These are phyloP conservation scores for Dasyornis broadbenti DNA, from an alignment of 2,113 vertebrate species.

Conservation along the genomic window DNA sequence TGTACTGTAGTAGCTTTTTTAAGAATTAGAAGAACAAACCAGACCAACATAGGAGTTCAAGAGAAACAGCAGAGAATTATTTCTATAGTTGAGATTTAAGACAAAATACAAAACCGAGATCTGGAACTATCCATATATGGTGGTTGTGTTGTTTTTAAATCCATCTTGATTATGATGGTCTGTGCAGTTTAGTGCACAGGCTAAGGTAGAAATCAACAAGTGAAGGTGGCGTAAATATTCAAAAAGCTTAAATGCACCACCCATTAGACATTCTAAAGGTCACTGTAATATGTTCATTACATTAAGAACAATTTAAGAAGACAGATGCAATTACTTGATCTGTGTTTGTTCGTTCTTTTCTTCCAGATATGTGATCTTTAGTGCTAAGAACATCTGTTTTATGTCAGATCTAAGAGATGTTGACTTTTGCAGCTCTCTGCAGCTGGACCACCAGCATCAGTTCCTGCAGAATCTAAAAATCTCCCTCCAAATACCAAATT, in stretches of 20 bases:
- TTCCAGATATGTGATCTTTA: neutral
- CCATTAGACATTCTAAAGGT: neutral
- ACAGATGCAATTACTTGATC: constrained; percentile 1
- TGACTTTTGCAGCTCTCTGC: neutral
- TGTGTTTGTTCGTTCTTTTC: neutral
- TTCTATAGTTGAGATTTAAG: neutral
- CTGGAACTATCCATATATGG: neutral
- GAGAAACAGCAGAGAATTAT: neutral
- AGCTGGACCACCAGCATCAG: neutral
- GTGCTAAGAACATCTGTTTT: neutral
- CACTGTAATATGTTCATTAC: constrained; percentile 31
- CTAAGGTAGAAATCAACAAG: neutral
- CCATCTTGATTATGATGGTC: neutral
- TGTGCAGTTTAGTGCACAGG: neutral
- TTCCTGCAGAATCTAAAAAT: neutral
- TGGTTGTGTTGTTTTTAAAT: neutral
- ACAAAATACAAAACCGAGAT: neutral
- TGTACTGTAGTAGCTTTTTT: neutral
- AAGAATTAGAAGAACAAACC: neutral
- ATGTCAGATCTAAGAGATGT: neutral
- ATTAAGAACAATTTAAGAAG: constrained; percentile 45
- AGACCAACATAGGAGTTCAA: neutral
- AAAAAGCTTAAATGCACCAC: neutral
- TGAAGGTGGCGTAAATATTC: neutral
- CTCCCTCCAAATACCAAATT: neutral